Conservation (phyloP, 2,113 vertebrate species). For the Lophius piscatorius region DNA sequence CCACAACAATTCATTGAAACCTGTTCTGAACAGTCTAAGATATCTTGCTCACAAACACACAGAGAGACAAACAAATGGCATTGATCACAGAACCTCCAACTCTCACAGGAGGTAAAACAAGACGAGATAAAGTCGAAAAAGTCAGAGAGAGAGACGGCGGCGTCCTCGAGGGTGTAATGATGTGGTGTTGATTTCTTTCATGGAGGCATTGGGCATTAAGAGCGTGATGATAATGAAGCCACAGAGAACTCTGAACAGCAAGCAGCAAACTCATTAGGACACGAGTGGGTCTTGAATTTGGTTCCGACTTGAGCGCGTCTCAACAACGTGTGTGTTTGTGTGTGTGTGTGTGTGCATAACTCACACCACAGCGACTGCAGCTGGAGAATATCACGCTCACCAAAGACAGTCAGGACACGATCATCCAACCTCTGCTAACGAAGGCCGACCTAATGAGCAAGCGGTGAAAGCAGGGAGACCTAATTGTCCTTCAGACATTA, state of each 20-base stretch:
- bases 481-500: constrained; percentile 72
- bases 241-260: constrained; percentile 38
- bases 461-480: constrained; percentile 62
- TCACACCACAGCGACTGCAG: constrained; percentile 18
- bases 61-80: constrained; percentile 15
- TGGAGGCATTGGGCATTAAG: constrained; percentile 61
- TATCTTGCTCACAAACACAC: too few species aligned
- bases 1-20: too few species aligned
- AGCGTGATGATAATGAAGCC: constrained; percentile 70
- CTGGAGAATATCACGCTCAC: constrained; percentile 24
- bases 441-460: constrained; percentile 69
- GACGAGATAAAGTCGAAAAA: neutral
- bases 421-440: constrained; percentile 58
- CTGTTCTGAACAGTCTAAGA: too few species aligned
- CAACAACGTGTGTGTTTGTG: constrained; percentile 3
- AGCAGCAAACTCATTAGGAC: constrained; percentile 69
- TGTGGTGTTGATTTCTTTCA: constrained; percentile 67
- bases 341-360: neutral
- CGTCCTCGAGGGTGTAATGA: constrained; percentile 60
- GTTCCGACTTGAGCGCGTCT: neutral
- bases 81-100: too few species aligned
- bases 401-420: constrained; percentile 20
- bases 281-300: constrained; percentile 31
- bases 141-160: constrained; percentile 8
- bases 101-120: neutral